Percentiles rank a stretch among this genome's conserved stretches.
Evolutionary conservation across 2,888 invertebrate genomes (phyloP).

Genomic region (Vandiemenella viatica): DNA sequence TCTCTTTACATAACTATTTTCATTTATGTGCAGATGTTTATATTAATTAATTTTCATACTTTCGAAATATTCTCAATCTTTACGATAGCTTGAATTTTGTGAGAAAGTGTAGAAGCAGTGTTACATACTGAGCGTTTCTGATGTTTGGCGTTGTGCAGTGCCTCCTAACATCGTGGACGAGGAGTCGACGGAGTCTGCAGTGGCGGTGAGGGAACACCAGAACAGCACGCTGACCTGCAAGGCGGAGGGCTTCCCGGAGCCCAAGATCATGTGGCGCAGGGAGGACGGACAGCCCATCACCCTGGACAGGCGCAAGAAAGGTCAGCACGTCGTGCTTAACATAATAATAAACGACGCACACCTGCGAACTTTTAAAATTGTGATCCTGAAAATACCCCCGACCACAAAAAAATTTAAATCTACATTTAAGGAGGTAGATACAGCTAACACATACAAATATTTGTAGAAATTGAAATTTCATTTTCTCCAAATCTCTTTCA

Average conservation of each 20-base stretch:
- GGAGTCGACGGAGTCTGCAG: slow-evolving; percentile 79
- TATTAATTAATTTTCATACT: no score
- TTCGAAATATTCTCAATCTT: background rate
- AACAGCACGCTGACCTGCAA: slow-evolving; percentile 80
- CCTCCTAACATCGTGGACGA: slow-evolving; percentile 86
- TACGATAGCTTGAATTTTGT: no score
- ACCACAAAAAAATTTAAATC: no score
- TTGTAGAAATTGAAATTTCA: no score
- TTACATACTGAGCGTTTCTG: background rate
- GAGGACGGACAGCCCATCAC: slow-evolving; percentile 80
- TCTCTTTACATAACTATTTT: no score
- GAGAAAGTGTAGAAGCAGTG: no score
- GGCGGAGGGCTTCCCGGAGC: slow-evolving; percentile 80
- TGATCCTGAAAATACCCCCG: no score
- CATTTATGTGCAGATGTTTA: no score
- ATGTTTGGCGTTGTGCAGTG: slow-evolving; percentile 40
- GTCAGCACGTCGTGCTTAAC: slow-evolving; percentile 35
- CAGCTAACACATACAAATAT: no score
- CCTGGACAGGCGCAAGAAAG: slow-evolving; percentile 74
- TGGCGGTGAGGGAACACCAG: slow-evolving; percentile 84
- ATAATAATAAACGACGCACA: background rate
- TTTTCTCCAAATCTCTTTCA: no score
- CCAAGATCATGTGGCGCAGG: slow-evolving; percentile 84
- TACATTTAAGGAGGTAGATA: no score
- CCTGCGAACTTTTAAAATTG: background rate